A percentile compares a stretch with the other conserved stretches of the same genome.
Evolutionary conservation across 2,797 vertebrate species (phyloP).

Genomic region (Sorex maritimensis): DNA sequence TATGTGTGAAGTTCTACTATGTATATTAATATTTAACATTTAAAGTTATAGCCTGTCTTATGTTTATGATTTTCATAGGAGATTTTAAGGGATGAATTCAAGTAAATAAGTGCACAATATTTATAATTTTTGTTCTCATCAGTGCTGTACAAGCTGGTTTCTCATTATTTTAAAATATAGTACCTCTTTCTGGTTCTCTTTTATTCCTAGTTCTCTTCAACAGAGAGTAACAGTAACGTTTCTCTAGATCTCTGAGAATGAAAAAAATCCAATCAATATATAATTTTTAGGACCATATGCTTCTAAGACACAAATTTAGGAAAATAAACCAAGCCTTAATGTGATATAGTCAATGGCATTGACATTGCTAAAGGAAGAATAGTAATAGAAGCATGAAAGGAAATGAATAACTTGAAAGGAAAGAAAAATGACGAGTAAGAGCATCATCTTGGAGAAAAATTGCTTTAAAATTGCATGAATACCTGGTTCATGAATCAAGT

Average conservation of each 20-base stretch:
- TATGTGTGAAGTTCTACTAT: not conserved
- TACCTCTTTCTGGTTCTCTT: not conserved
- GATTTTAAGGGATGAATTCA: not conserved
- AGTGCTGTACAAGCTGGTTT: not conserved
- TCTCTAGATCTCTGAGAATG: conserved; percentile 31
- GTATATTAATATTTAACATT: not conserved
- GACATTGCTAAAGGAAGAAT: conserved; percentile 4
- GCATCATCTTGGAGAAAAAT: not conserved
- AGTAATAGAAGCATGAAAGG: not conserved
- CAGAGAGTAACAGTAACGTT: conserved; percentile 43
- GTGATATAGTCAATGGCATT: conserved; percentile 16
- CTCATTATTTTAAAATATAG: not conserved
- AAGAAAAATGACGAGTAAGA: conserved; percentile 9
- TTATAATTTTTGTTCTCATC: not conserved
- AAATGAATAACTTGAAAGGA: not conserved
- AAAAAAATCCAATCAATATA: conserved; percentile 63
- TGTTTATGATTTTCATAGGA: conserved; percentile 17
- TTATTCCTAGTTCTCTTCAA: conserved; percentile 35
- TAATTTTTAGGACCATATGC: conserved; percentile 55
- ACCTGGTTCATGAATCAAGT: not conserved
- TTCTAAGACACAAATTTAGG: conserved; percentile 49
- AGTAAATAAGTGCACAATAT: not conserved
- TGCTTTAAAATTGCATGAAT: not conserved
- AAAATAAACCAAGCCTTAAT: conserved; percentile 54
- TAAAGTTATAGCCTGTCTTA: not conserved